Base-by-base conservation (phyloP, 1,140 invertebrate species). In the Triops cancriformis region DNA sequence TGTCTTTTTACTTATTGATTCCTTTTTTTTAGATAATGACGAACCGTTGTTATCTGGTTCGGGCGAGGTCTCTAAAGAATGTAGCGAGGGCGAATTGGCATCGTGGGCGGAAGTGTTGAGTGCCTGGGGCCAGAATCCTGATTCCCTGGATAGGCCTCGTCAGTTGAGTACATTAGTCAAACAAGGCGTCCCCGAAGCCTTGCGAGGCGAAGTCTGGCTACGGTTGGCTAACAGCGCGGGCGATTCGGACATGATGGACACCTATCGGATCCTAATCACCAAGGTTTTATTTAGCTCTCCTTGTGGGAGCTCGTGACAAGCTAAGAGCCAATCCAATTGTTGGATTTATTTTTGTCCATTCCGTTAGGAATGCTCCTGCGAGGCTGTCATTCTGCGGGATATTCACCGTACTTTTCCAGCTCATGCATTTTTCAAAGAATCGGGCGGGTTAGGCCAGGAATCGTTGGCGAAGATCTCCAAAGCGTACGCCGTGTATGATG, bases 331-430 rank as follows among this genome's bases (percentile, higher is more conserved):
- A 73, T 73, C 43, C 41, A 74, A 72, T 80, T 78, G 75, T 79
- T 18, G 77, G 80, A 28, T 80, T 72, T 74, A 77, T 82, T 75
- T 81, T 74, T 82, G 95, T 64, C 51, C 18, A 12, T 10, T 6
- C 6, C 51, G 0, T 23, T 64, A 64, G 93, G 94, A 96, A 77
- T 94, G 93, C 80, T 88, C 89, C 37, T 95, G 91, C 84, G 97
- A 99, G 84, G 90, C 93, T 81, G 94, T 97, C 64, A 99, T 99
- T 82, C 89, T 94, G 81, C 87, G 97, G 79, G 98, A 99, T 84
- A 98, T 99, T 79, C 95, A 98, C 82, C 89, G 98, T 82, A 99
- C 98, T 73, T 99, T 99, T 87, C 97, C 98, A 27, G 98, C 96
- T 43, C 96, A 99, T 86, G 95, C 98, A 83, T 98, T 93, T 86